Percentiles rank a stretch among this genome's conserved stretches.
These are phyloP conservation scores for Asbolus verrucosus DNA, from an alignment of 1,140 invertebrate genomes.

Conservation along the genomic window DNA sequence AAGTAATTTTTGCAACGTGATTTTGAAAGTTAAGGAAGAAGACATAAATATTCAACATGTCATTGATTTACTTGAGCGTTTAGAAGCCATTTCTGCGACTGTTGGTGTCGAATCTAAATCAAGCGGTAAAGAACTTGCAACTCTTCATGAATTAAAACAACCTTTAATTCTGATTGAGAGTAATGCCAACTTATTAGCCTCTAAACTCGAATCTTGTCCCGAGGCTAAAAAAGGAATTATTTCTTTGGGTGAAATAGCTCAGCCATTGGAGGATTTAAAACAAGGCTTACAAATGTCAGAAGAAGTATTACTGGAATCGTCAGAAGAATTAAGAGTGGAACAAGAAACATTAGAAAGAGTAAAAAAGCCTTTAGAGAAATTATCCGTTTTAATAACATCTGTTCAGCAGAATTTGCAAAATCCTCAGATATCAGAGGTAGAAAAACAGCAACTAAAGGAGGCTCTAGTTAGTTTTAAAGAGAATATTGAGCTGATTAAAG, in stretches of 20 bases:
- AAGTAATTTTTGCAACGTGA: not conserved
- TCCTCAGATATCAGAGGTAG: conserved; percentile 8
- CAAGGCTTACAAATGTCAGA: conserved; percentile 46
- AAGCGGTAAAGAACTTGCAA: not conserved
- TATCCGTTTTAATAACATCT: conserved; percentile 6
- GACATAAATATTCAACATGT: not conserved
- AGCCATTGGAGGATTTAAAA: conserved; percentile 48
- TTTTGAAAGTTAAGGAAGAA: conserved; percentile 18
- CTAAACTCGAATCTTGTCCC: conserved; percentile 31
- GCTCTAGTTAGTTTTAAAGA: conserved; percentile 44
- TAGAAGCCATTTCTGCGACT: not conserved
- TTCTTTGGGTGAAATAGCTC: conserved; percentile 46
- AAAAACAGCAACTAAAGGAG: conserved; percentile 16
- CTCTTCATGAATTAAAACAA: conserved; percentile 40
- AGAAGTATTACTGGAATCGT: conserved; percentile 26
- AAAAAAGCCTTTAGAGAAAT: conserved; percentile 31
- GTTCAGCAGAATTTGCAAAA: conserved; percentile 5
- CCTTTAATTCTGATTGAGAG: conserved; percentile 27
- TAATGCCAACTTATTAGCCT: not conserved
- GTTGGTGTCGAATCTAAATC: not conserved
- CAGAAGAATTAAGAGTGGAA: conserved; percentile 34
- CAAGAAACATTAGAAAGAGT: conserved; percentile 49
- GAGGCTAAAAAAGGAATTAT: conserved; percentile 46
- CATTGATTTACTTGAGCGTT: not conserved
- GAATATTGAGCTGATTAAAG: conserved; percentile 42